A percentile compares a stretch with the other conserved stretches of the same genome.
Conservation (phyloP, 2,888 invertebrate species). For the Perizoma affinitatum region DNA sequence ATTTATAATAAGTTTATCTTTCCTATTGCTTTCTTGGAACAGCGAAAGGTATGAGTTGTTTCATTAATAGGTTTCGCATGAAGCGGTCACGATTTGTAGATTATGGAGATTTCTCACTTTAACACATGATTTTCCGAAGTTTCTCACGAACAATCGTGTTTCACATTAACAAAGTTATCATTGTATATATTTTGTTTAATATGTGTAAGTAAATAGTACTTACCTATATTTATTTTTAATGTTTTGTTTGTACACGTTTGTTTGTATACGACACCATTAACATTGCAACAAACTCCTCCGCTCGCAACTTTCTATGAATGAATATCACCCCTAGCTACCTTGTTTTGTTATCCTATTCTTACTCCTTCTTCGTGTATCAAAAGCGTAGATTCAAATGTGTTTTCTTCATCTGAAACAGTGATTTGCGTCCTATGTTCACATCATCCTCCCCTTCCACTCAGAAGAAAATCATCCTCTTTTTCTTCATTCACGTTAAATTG, state of each 20-base stretch:
- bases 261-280: background rate
- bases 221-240: background rate
- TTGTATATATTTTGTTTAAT: no score
- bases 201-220: background rate
- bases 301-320: no score
- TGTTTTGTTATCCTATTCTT: no score
- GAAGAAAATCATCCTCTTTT: background rate
- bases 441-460: no score
- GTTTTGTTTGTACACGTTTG: background rate
- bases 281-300: no score
- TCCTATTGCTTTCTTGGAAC: constrained; percentile 44
- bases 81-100: constrained; percentile 15
- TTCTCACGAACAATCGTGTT: constrained; percentile 12
- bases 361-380: no score
- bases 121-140: constrained; percentile 11
- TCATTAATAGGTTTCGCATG: constrained; percentile 11
- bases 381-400: no score
- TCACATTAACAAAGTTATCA: background rate
- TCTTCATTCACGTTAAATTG: background rate
- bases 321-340: no score
- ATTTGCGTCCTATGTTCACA: no score
- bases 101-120: constrained; percentile 14
- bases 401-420: no score
- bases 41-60: constrained; percentile 50
- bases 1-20: constrained; percentile 40